phyloP scores from a whole-genome alignment of 1,140 invertebrate species.

The Bombus difficillimus region DNA sequence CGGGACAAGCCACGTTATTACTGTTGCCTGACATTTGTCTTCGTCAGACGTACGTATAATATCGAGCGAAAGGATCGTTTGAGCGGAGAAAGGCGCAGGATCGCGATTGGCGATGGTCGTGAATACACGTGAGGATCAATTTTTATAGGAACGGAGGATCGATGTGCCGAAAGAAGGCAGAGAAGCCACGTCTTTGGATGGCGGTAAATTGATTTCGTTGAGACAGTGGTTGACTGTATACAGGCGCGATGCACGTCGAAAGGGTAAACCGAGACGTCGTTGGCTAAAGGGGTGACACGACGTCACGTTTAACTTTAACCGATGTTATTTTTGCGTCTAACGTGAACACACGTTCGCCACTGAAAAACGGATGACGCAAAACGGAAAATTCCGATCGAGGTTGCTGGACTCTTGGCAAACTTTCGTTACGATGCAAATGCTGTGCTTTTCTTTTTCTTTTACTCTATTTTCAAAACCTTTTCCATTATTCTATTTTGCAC shows the following conservation, averaged over 20 bases:
- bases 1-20: constrained; percentile 50
- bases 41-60: constrained; percentile 36
- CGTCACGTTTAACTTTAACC: constrained; percentile 5
- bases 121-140: not conserved
- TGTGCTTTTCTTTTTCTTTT: not conserved
- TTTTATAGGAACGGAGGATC: not conserved
- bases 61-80: not conserved
- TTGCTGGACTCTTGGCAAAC: not conserved
- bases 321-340: not conserved
- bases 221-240: not conserved
- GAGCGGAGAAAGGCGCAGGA: not conserved
- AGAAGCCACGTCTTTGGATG: not conserved
- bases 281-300: not conserved
- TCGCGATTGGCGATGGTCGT: not conserved
- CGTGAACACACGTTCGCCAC: not conserved
- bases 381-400: not conserved
- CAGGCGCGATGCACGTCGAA: not conserved
- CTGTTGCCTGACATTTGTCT: constrained; percentile 52
- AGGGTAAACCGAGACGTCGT: not conserved
- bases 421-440: not conserved
- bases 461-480: no score
- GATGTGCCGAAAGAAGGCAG: no score
- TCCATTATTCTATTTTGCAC: no score
- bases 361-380: constrained; percentile 18
- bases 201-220: constrained; percentile 7